These are phyloP conservation scores for Ips typographus DNA, from an alignment of 1,140 invertebrate species.

Conservation along the genomic window DNA sequence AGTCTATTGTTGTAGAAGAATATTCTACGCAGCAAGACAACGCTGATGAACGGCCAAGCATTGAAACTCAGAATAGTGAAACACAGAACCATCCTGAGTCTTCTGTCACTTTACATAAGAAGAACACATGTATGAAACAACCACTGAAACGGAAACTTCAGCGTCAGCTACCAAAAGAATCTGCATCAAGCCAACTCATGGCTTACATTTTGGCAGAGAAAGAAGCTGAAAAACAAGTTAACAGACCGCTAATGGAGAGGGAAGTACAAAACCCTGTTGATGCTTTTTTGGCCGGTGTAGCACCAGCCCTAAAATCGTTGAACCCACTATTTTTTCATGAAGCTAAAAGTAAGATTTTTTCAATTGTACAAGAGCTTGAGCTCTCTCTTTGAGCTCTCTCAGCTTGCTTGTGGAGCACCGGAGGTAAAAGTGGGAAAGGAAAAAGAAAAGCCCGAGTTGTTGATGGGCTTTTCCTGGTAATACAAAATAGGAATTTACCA, in stretches of 20 bases:
- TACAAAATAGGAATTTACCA: too few relatives aligned
- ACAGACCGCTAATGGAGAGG: neutral
- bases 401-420: too few relatives aligned
- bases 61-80: constrained; percentile 2
- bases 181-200: constrained; percentile 32
- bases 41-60: neutral
- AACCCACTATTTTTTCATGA: constrained; percentile 1
- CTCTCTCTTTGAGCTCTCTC: too few relatives aligned
- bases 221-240: constrained; percentile 15
- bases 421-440: too few relatives aligned
- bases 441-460: too few relatives aligned
- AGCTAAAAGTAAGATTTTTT: constrained; percentile 23
- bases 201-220: constrained; percentile 30
- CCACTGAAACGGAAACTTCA: constrained; percentile 16
- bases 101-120: constrained; percentile 1
- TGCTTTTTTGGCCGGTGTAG: constrained; percentile 27
- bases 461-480: too few relatives aligned
- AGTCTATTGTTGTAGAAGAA: too few relatives aligned
- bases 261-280: constrained; percentile 8
- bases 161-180: neutral
- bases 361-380: constrained; percentile 27
- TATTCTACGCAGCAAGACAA: neutral
- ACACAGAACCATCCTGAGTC: neutral
- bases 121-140: neutral
- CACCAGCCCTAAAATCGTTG: constrained; percentile 23